Evolutionary conservation across 2,888 invertebrate species (phyloP).

Genomic region (Esperia sulphurella): DNA sequence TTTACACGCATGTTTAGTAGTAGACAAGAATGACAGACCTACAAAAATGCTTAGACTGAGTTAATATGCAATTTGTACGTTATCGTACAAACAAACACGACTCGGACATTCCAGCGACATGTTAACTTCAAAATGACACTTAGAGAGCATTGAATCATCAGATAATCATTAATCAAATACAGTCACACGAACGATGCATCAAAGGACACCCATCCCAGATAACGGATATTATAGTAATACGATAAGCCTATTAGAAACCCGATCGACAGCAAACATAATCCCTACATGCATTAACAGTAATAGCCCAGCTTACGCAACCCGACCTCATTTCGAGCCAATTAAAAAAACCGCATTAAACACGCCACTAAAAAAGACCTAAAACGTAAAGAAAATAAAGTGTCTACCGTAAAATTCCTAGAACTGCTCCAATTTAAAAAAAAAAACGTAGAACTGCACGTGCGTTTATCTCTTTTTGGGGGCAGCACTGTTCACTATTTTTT

Average conservation of each 20-base stretch:
- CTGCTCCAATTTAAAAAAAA: background rate
- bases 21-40: too few species aligned
- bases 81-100: background rate
- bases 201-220: constrained; percentile 17
- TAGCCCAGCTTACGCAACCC: constrained; percentile 9
- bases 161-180: too few species aligned
- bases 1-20: too few species aligned
- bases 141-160: too few species aligned
- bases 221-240: constrained; percentile 32
- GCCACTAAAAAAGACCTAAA: constrained; percentile 1
- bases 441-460: constrained; percentile 9
- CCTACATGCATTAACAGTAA: constrained; percentile 5
- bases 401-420: constrained; percentile 1
- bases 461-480: constrained; percentile 8
- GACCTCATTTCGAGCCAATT: constrained; percentile 17
- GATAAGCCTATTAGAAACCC: constrained; percentile 43
- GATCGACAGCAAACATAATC: constrained; percentile 30
- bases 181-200: background rate
- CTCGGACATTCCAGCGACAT: too few species aligned
- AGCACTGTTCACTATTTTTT: background rate
- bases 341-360: constrained; percentile 11
- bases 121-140: too few species aligned
- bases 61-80: too few species aligned
- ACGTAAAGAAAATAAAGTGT: constrained; percentile 4
- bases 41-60: too few species aligned